These are phyloP conservation scores for Galerucella calmariensis DNA, from an alignment of 2,888 invertebrate genomes.

Conservation along the genomic window DNA sequence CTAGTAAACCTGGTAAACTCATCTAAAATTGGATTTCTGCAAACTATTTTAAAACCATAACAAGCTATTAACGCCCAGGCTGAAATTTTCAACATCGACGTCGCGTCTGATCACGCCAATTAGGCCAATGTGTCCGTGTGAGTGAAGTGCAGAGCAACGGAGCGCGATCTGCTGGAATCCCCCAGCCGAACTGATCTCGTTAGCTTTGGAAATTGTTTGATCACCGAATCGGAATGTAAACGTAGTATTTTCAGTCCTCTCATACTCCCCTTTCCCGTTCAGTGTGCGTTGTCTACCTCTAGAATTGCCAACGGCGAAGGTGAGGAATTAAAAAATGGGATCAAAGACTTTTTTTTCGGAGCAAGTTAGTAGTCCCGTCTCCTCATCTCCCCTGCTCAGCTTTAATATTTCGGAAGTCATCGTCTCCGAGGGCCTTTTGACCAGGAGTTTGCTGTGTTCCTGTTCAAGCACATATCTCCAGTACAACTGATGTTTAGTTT, in stretches of 20 bases:
- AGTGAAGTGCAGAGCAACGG: conserved; percentile 22
- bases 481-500: too few species aligned
- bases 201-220: conserved; percentile 66
- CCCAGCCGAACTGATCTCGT: conserved; percentile 61
- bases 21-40: background rate
- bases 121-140: conserved; percentile 55
- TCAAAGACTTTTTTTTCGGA: background rate
- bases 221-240: conserved; percentile 65
- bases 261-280: conserved; percentile 28
- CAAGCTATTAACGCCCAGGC: conserved; percentile 1
- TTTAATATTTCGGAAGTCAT: too few species aligned
- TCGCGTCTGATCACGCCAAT: conserved; percentile 46
- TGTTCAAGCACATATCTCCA: too few species aligned
- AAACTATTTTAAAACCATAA: background rate
- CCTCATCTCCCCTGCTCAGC: too few species aligned
- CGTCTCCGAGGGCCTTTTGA: too few species aligned
- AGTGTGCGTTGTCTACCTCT: conserved; percentile 5
- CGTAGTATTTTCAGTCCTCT: conserved; percentile 59
- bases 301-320: background rate
- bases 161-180: conserved; percentile 43
- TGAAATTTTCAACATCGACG: background rate
- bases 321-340: conserved; percentile 3
- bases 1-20: background rate
- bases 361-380: too few species aligned
- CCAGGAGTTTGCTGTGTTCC: too few species aligned